Evolutionary conservation across 1,140 invertebrate species (phyloP).

Genomic region (Magallana ariakensis): DNA sequence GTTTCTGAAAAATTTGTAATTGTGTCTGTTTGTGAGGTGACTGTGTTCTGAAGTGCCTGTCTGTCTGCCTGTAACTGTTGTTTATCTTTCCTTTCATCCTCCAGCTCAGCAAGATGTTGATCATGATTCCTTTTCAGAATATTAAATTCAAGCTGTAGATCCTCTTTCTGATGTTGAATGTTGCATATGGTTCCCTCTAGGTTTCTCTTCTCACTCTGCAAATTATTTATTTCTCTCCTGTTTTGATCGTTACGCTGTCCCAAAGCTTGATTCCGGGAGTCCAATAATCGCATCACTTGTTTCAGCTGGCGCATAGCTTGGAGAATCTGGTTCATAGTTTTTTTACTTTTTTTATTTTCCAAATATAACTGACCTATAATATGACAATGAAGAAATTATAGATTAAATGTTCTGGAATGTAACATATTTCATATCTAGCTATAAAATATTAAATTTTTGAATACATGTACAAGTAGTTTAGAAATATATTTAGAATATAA

Average conservation of each 20-base stretch:
- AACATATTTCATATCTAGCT: too few species aligned
- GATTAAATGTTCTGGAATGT: too few species aligned
- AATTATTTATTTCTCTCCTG: not conserved
- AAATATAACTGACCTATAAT: constrained; percentile 32
- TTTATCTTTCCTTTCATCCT: constrained; percentile 1
- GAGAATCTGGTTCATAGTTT: not conserved
- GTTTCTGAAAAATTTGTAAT: too few species aligned
- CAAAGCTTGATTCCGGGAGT: not conserved
- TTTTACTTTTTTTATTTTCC: constrained; percentile 16
- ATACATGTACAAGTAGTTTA: too few species aligned
- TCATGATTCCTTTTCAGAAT: not conserved
- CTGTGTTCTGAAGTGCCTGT: too few species aligned
- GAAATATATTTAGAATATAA: too few species aligned
- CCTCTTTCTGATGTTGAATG: not conserved
- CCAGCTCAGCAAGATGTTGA: not conserved
- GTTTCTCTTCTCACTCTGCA: not conserved
- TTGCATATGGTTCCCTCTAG: not conserved
- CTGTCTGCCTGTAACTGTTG: constrained; percentile 9
- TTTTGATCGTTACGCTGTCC: not conserved
- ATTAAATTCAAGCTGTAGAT: constrained; percentile 24
- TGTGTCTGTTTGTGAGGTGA: not conserved
- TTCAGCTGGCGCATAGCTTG: not conserved
- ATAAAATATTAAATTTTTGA: too few species aligned
- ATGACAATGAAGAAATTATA: not conserved
- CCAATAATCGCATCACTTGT: constrained; percentile 7